Conservation (phyloP, 2,113 vertebrate species). For the Gracilinanus agilis region DNA sequence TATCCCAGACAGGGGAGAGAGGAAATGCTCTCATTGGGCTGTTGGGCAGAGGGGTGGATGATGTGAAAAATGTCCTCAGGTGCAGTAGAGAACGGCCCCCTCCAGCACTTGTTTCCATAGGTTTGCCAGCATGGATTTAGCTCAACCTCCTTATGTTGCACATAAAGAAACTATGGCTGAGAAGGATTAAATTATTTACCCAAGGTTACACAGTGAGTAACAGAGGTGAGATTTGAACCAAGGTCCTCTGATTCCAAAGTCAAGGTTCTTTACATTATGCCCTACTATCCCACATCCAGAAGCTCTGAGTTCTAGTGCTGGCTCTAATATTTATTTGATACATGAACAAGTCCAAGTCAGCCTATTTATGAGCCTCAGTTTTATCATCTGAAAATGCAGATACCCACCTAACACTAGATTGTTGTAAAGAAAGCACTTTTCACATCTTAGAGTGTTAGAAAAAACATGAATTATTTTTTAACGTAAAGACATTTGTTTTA, state of each 20-base stretch:
- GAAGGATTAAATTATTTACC: background rate
- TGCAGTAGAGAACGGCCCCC: too few relatives aligned
- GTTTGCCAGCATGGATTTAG: background rate
- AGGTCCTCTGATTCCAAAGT: background rate
- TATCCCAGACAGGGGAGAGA: too few relatives aligned
- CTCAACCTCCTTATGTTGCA: background rate
- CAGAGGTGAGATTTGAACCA: background rate
- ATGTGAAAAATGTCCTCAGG: too few relatives aligned
- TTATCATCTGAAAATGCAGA: background rate
- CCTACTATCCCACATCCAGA: background rate
- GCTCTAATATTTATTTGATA: background rate
- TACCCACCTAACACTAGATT: background rate
- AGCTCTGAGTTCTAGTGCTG: background rate
- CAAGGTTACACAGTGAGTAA: too few relatives aligned
- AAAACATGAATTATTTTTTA: background rate
- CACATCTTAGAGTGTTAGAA: background rate
- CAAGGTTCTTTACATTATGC: background rate
- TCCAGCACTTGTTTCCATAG: too few relatives aligned
- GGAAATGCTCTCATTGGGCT: too few relatives aligned
- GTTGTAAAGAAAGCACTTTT: background rate
- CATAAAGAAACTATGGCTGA: background rate
- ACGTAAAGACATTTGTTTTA: background rate
- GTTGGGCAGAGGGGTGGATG: too few relatives aligned
- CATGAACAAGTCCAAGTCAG: background rate
- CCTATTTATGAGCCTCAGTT: background rate